phyloP scores from a whole-genome alignment of 37 sponge, comb jelly and placozoan genomes.

The Chondrilla cf. caribensis region DNA sequence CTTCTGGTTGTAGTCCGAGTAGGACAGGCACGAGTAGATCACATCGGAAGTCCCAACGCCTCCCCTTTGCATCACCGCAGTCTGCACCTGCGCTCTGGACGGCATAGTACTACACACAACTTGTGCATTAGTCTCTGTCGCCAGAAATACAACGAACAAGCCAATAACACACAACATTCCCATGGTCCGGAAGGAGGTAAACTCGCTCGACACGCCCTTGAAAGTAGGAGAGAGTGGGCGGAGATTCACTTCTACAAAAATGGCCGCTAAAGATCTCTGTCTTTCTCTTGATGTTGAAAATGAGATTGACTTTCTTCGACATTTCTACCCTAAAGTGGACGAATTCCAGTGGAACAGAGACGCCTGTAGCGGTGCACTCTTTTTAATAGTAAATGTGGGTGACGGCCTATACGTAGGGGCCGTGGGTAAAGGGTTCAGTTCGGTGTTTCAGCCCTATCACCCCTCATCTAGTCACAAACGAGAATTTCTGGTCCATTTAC shows the following conservation, averaged over 20 bases:
- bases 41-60: neutral
- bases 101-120: too few species aligned
- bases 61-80: neutral
- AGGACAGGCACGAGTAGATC: neutral
- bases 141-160: too few species aligned
- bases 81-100: neutral
- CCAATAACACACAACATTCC: too few species aligned
- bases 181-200: too few species aligned
- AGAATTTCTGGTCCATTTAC: conserved; percentile 25
- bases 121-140: too few species aligned
- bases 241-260: too few species aligned
- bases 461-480: neutral
- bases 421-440: neutral
- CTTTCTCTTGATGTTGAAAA: neutral
- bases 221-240: too few species aligned
- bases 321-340: neutral
- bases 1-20: too few species aligned
- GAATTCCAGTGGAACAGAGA: conserved; percentile 30
- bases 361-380: neutral
- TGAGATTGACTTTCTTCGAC: conserved; percentile 21
- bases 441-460: too few species aligned
- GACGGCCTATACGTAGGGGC: neutral
- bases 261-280: conserved; percentile 1
- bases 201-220: too few species aligned
- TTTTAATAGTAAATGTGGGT: neutral